Evolutionary conservation across 2,888 invertebrate species (phyloP), one percentile per base, ranked within the genome.

Genomic region (Platynereis dumerilii): DNA sequence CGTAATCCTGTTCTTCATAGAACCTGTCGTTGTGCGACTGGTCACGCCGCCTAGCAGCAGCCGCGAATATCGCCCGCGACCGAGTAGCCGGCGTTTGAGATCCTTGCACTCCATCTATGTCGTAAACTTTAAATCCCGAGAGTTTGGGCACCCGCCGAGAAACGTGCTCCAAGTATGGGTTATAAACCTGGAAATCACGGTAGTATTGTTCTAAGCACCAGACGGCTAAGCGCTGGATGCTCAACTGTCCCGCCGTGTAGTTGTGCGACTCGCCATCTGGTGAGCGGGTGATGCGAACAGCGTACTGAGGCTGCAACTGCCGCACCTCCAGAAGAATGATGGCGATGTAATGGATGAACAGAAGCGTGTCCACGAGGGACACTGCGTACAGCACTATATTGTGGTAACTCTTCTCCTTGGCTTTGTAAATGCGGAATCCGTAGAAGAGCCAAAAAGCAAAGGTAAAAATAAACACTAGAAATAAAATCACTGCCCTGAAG

Each of bases 401-500:
- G 81, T 92, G 91, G 82, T 95, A 96, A 17, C 63, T 62, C 12
- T 27, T 26, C 22, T 64, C 45, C 12, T 52, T 57, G 17, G 53
- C 60, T 62, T 86, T 84, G 66, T 86, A 77, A 54, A 88, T 85
- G 85, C 97, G 93, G 59, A 97, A 96, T 76, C 94, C 91, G 83
- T 97, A 99, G 86, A 99, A 99, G 22, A 99, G 87, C 98, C 99
- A 99, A 86, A 95, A 98, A 2, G 96, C 92, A 85, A 97, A 95
- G 69, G 93, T 92, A 83, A 96, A 92, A 17, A 99, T 90, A 48
- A 95, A 90, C 44, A 96, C 90, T 62, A 97, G 88, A 3, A 93
- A 89, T 66, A 96, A 86, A n/a, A 95, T 91, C 74, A 93, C 90
- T 0, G 95, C 92, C 75, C 96, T 88, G 80, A 94, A 94, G 57